Evolutionary conservation across 2,113 vertebrate species (phyloP).

Genomic region (Vanacampus margaritifer): DNA sequence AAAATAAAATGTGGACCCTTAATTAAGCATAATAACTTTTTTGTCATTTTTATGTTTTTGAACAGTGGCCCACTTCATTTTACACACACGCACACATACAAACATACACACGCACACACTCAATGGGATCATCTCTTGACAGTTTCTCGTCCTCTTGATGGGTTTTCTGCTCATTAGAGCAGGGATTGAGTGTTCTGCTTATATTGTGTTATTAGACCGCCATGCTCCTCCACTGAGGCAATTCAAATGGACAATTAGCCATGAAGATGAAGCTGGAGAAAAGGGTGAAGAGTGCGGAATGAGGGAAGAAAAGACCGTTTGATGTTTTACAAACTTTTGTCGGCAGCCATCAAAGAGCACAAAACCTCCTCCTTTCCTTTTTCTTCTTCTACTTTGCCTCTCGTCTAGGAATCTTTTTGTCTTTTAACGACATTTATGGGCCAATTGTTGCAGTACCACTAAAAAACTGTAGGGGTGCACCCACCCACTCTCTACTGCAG

Average conservation of each 20-base stretch:
- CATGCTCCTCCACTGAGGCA: conserved; percentile 6
- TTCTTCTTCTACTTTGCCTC: conserved; percentile 35
- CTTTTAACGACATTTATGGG: not conserved
- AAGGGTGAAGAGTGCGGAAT: conserved; percentile 39
- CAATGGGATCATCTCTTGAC: conserved; percentile 71
- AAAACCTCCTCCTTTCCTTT: conserved; percentile 38
- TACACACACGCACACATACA: not conserved
- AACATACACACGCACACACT: conserved; percentile 2
- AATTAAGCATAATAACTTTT: no score
- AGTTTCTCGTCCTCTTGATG: conserved; percentile 69
- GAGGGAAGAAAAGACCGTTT: conserved; percentile 64
- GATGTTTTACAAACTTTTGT: conserved; percentile 75
- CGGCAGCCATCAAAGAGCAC: conserved; percentile 56
- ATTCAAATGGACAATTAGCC: conserved; percentile 76
- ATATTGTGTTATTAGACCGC: conserved; percentile 74
- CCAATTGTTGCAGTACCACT: not conserved
- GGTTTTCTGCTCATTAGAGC: conserved; percentile 81
- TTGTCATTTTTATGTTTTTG: not conserved
- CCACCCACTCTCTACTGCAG: no score
- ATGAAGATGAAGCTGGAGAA: conserved; percentile 70
- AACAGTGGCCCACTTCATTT: not conserved
- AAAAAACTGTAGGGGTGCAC: not conserved
- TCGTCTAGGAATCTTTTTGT: conserved; percentile 38
- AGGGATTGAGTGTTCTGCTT: conserved; percentile 57
- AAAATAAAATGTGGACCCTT: no score